Percentiles rank a stretch among this genome's conserved stretches.
phyloP scores from a whole-genome alignment of 1,140 invertebrate genomes.

The Drosophila pectinifera region DNA sequence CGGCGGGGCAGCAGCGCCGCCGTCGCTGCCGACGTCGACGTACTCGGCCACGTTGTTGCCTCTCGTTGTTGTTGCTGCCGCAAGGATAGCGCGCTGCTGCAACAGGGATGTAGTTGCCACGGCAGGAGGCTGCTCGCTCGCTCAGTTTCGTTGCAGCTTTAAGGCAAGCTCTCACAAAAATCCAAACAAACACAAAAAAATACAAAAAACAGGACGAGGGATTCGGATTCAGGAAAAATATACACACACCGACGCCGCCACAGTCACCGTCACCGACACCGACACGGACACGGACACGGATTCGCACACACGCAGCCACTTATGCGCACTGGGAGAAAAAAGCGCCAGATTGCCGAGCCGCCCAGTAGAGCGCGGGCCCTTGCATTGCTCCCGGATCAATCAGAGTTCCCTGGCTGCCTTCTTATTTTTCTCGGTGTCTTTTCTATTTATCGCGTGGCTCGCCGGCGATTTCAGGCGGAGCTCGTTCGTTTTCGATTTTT shows the following conservation, averaged over 20 bases:
- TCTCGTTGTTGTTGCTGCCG: constrained; percentile 16
- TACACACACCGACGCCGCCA: constrained; percentile 22
- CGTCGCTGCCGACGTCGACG: constrained; percentile 51
- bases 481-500: not conserved
- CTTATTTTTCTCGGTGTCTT: constrained; percentile 15
- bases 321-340: constrained; percentile 39
- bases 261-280: not conserved
- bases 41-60: constrained; percentile 53
- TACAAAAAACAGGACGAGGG: constrained; percentile 10
- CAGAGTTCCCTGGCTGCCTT: not conserved
- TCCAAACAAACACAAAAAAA: constrained; percentile 11
- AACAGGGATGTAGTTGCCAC: too few relatives aligned
- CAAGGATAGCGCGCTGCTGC: constrained; percentile 2
- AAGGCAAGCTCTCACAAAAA: constrained; percentile 6
- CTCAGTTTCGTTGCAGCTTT: constrained; percentile 15
- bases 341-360: constrained; percentile 2
- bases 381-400: constrained; percentile 10
- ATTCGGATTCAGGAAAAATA: constrained; percentile 23
- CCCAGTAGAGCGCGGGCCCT: not conserved
- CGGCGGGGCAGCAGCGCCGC: constrained; percentile 35
- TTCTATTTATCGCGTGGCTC: constrained; percentile 21
- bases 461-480: constrained; percentile 14
- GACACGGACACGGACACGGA: constrained; percentile 1
- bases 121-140: constrained; percentile 1
- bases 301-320: constrained; percentile 13